Evolutionary conservation across 2,888 invertebrate species (phyloP), one percentile per base, ranked within the genome.

Genomic region (Calameuta filiformis): DNA sequence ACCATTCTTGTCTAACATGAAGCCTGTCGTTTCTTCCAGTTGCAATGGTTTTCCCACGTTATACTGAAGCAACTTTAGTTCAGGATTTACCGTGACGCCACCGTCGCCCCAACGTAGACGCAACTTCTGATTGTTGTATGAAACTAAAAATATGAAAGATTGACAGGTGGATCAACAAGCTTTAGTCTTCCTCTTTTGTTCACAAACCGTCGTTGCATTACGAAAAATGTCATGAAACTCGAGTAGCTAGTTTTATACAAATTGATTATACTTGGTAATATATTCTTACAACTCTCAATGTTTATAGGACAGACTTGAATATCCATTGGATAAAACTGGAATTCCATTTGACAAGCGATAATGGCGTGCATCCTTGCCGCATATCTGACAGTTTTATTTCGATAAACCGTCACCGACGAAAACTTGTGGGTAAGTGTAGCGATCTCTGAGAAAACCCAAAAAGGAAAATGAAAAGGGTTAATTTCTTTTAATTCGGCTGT

Each of bases 271-370:
- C 73, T 87, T 94, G 6, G 2, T 23, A 56, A 56, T 56, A 23
- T 23, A 56, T 56, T 23, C 96, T 95, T 91, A 97, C 97, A 97
- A 90, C 97, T 97, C 91, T 97, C 96, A 81, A 97, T 95, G 86
- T 95, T 95, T 87, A 97, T 95, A 12, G 96, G 96, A 88, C 97
- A 97, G 68, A 95, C 94, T 93, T 97, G 97, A 86, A 96, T 96
- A 89, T 97, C 97, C 95, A 96, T 96, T 35, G 97, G 97, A 89
- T 97, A 97, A 76, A 96, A 94, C 89, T 96, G 95, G 90, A 97
- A 97, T 90, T 96, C 96, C 96, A 97, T 97, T 92, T 96, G 96
- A 90, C 97, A 97, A 80, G 96, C 96, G 77, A 97, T 95, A 84
- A 96, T 96, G 0, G 96, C 96, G 88, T 96, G 96, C 96, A 97